These are phyloP conservation scores for Bombycilla garrulus DNA, from an alignment of 2,113 vertebrate genomes.

Conservation along the genomic window DNA sequence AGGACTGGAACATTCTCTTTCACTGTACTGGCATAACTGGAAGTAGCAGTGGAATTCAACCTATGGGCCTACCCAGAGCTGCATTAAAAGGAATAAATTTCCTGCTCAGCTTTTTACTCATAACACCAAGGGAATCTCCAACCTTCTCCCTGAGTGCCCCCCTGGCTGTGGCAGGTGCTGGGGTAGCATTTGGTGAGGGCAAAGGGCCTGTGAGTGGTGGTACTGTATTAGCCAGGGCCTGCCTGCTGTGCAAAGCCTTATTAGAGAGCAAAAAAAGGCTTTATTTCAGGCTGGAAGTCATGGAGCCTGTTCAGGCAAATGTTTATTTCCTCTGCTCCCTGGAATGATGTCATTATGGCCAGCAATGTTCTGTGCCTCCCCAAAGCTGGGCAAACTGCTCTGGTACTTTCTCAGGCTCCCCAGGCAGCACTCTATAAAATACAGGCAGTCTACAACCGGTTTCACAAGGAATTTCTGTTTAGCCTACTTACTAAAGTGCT, in stretches of 20 bases:
- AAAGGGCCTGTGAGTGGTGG: not conserved
- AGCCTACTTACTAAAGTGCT: not conserved
- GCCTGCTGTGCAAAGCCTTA: conserved; percentile 1
- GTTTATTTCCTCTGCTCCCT: not conserved
- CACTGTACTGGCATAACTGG: too few species aligned
- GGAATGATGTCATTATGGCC: not conserved
- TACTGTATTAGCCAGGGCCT: not conserved
- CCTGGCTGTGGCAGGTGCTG: not conserved
- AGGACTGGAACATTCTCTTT: too few species aligned
- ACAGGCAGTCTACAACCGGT: not conserved
- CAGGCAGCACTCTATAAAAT: not conserved
- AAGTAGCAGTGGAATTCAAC: too few species aligned
- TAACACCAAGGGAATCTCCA: too few species aligned
- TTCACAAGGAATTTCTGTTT: not conserved
- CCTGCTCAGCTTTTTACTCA: too few species aligned
- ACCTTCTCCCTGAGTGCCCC: not conserved
- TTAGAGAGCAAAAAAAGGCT: not conserved
- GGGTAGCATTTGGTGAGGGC: not conserved
- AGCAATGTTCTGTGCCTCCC: not conserved
- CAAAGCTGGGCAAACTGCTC: not conserved
- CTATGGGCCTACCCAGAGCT: too few species aligned
- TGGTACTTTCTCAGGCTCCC: not conserved
- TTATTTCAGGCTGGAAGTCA: not conserved
- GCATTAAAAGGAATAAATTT: too few species aligned
- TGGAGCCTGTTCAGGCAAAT: not conserved